A percentile compares a stretch with the other conserved stretches of the same genome.
These are phyloP conservation scores for Mixornis gularis DNA, from an alignment of 2,113 vertebrate genomes.

Conservation along the genomic window DNA sequence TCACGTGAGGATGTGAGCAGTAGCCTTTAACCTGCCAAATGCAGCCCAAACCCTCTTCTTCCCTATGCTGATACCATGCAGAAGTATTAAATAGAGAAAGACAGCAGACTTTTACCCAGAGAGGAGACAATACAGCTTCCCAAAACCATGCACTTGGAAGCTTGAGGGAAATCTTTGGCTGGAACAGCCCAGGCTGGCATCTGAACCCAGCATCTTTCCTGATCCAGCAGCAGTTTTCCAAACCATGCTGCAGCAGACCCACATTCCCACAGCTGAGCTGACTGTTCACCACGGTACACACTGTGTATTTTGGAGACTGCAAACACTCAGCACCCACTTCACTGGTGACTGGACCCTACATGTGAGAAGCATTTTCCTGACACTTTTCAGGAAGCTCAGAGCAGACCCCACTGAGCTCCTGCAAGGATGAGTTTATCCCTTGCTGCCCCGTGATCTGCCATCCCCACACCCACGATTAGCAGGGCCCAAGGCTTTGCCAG, in stretches of 20 bases:
- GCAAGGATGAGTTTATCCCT: neutral
- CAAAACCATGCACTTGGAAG: accelerated
- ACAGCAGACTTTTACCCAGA: neutral
- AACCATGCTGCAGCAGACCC: neutral
- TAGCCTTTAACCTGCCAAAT: neutral
- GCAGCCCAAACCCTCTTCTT: accelerated
- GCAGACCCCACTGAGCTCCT: neutral
- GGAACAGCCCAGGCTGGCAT: neutral
- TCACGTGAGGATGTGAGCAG: neutral
- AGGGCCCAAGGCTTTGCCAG: neutral
- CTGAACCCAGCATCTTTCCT: neutral
- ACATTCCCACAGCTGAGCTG: accelerated
- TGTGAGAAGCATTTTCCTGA: neutral
- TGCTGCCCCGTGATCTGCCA: neutral
- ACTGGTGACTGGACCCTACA: neutral
- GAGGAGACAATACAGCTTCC: neutral
- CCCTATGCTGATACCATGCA: neutral
- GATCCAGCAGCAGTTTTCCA: neutral
- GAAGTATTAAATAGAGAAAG: neutral
- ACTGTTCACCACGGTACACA: neutral
- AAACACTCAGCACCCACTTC: neutral
- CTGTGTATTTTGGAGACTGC: accelerated
- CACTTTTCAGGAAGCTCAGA: neutral
- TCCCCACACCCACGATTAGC: neutral
- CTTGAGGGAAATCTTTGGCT: neutral